Base-by-base conservation (phyloP, 2,888 invertebrate species). In the Acheta domesticus region DNA sequence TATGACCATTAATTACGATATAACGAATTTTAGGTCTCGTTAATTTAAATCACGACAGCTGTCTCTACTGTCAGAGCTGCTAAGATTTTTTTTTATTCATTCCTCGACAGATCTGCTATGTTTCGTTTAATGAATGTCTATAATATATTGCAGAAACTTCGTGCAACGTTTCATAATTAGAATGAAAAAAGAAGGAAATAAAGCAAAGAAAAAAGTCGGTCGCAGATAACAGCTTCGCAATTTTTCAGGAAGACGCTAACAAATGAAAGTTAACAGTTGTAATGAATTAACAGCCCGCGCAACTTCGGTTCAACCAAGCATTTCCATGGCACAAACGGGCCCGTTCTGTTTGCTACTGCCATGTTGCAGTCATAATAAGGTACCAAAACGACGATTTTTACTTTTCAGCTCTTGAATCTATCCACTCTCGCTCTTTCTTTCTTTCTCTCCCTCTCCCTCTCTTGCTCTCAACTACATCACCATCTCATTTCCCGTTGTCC, bases 201-300 rank as follows among this genome's bases (percentile, higher is more conserved):
- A 62, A 62, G 16, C 16, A n/a, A n/a, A 62, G 62, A n/a, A 62
- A 62, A 12, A 62, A 62, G 62, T 19, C 14, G 62, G 62, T 62
- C 12, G 62, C 16, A 62, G 62, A 62, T 62, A 62, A 62, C 62
- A 62, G 62, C 62, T 62, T 62, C 62, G 62, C 62, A 62, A 62
- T 62, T 14, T 62, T 62, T 62, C 62, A 62, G 62, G n/a, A 62
- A 14, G 62, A 14, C 14, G 62, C 62, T 62, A 62, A 62, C 62
- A 62, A 62, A 62, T 62, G 62, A 62, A 62, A 62, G 62, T 62
- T 62, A 62, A 62, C 62, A 62, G 62, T 62, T n/a, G 62, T 62
- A 62, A 62, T 62, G 62, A 62, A 62, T 62, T 62, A 62, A 62
- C 16, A 19, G 62, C 1, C 62, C 14, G 62, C 16, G 62, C 62